Conservation (phyloP, 2,113 vertebrate genomes). For the Varanus komodoensis region DNA sequence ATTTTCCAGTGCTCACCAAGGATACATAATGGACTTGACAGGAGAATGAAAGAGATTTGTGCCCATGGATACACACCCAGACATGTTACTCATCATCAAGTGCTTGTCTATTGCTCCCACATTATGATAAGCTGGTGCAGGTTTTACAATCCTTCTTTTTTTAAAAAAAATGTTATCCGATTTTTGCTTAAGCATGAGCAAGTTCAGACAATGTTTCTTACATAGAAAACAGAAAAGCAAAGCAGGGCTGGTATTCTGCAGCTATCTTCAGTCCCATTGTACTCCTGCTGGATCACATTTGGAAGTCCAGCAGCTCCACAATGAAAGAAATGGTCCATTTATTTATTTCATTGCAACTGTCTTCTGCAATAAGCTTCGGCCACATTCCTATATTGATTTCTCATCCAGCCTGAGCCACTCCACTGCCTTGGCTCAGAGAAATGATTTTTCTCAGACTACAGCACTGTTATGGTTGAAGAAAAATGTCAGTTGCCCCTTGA, state of each 20-base stretch:
- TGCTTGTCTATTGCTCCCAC: background rate
- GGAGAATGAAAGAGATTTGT: slow-evolving; percentile 8
- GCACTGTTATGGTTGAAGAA: background rate
- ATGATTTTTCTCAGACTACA: background rate
- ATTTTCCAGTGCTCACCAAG: background rate
- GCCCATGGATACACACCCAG: background rate
- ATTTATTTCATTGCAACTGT: background rate
- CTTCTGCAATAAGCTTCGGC: background rate
- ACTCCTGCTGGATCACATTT: too few species aligned
- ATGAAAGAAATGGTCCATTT: background rate
- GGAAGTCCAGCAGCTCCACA: background rate
- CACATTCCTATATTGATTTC: background rate
- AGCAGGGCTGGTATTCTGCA: background rate
- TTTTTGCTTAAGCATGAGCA: background rate
- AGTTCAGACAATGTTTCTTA: background rate
- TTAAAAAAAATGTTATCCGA: background rate
- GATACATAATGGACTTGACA: slow-evolving; percentile 17
- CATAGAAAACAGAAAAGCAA: background rate
- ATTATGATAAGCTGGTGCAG: background rate
- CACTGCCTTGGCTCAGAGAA: background rate
- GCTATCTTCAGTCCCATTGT: background rate
- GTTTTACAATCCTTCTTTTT: background rate
- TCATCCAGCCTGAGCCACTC: background rate
- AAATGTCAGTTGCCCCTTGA: background rate
- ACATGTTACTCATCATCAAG: background rate